These are phyloP conservation scores for Mycteria americana DNA, from an alignment of 2,797 vertebrate species.

Conservation along the genomic window DNA sequence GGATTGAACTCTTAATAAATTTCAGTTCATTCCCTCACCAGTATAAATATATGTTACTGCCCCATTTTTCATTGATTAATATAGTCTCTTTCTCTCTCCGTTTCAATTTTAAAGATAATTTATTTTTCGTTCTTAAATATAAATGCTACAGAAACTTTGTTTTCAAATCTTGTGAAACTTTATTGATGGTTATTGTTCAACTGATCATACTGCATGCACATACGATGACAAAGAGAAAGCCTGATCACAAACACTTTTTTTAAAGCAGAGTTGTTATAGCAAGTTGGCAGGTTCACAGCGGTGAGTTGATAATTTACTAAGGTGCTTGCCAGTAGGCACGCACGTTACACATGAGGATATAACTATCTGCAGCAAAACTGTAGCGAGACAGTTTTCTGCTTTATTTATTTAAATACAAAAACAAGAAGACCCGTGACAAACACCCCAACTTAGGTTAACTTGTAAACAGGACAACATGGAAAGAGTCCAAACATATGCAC, in stretches of 20 bases:
- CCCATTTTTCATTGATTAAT: slow-evolving; percentile 19
- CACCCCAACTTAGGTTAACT: slow-evolving; percentile 89
- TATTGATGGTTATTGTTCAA: slow-evolving; percentile 97
- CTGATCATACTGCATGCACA: slow-evolving; percentile 96
- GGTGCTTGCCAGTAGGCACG: slow-evolving; percentile 74
- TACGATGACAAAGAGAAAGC: slow-evolving; percentile 94
- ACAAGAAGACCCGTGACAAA: slow-evolving; percentile 89
- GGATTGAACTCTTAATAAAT: slow-evolving; percentile 32
- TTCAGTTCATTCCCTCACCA: slow-evolving; percentile 11
- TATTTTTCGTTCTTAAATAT: slow-evolving; percentile 70
- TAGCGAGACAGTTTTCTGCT: slow-evolving; percentile 71
- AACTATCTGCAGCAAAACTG: slow-evolving; percentile 76
- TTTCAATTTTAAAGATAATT: slow-evolving; percentile 59
- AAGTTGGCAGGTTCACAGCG: slow-evolving; percentile 90
- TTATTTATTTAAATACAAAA: slow-evolving; percentile 87
- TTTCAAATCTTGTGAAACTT: slow-evolving; percentile 91
- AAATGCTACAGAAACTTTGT: slow-evolving; percentile 81
- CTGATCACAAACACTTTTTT: slow-evolving; percentile 92
- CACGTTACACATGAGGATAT: slow-evolving; percentile 81
- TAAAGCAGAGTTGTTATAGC: slow-evolving; percentile 94
- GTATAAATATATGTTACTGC: slow-evolving; percentile 15
- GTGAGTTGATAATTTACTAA: slow-evolving; percentile 82
- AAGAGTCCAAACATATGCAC: slow-evolving; percentile 82
- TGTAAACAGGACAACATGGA: slow-evolving; percentile 94
- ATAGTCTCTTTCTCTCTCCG: slow-evolving; percentile 34